Conservation (phyloP, 2,113 vertebrate genomes). For the Mesitornis unicolor region DNA sequence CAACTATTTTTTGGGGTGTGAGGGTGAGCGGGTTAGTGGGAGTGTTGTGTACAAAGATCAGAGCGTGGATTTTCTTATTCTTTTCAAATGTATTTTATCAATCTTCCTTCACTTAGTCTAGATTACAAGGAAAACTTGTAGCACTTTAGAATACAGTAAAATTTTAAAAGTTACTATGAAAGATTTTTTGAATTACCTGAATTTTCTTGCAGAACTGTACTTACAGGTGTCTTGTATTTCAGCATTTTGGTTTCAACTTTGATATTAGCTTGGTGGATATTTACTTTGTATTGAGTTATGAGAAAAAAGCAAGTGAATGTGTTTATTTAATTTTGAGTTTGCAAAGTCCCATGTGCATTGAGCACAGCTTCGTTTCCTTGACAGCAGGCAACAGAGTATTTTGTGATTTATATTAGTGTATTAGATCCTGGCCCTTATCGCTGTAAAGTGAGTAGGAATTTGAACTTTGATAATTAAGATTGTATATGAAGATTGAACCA, state of each 20-base stretch:
- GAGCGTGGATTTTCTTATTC: neutral
- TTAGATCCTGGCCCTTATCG: neutral
- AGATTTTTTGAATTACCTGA: neutral
- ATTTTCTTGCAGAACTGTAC: neutral
- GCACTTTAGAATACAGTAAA: neutral
- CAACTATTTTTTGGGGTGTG: too few species aligned
- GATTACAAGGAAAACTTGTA: neutral
- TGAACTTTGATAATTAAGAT: neutral
- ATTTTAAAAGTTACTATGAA: neutral
- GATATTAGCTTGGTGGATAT: neutral
- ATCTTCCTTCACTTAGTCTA: neutral
- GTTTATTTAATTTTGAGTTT: neutral
- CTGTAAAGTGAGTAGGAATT: neutral
- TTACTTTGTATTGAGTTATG: neutral
- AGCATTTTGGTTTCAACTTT: neutral
- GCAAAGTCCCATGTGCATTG: accelerated
- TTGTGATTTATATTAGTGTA: neutral
- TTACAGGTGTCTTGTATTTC: neutral
- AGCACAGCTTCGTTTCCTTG: neutral
- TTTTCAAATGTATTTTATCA: neutral
- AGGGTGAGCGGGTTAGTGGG: too few species aligned
- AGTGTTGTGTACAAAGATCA: neutral
- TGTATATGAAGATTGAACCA: neutral
- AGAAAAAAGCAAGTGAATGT: neutral
- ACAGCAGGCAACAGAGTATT: neutral